Conservation (phyloP, 2,113 vertebrate genomes). For the Alaudala cheleensis region DNA sequence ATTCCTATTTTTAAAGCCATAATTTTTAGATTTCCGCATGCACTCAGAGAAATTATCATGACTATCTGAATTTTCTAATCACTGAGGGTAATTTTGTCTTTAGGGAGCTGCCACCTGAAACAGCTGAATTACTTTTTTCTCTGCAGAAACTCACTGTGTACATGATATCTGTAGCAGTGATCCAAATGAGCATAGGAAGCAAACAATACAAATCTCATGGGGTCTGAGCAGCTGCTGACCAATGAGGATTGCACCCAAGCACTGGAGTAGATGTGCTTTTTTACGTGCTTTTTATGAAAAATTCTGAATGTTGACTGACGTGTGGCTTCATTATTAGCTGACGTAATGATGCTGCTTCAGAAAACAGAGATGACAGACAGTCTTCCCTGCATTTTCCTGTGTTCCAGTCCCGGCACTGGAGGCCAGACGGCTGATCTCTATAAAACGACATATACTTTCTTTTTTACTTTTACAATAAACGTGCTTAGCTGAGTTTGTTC, state of each 20-base stretch:
- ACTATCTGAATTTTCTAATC: neutral
- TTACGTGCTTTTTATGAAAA: neutral
- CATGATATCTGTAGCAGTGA: neutral
- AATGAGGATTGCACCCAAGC: neutral
- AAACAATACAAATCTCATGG: neutral
- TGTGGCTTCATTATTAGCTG: neutral
- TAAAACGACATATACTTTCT: rapidly evolving
- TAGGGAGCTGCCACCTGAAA: neutral
- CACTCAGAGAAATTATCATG: neutral
- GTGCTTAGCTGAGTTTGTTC: neutral
- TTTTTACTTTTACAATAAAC: neutral
- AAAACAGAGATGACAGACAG: neutral
- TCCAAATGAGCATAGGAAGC: neutral
- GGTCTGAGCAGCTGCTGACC: slow-evolving; percentile 5
- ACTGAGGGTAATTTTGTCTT: neutral
- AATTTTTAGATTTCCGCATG: neutral
- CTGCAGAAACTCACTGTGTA: neutral
- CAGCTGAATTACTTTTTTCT: neutral
- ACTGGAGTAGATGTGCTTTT: neutral
- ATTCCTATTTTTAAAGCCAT: neutral
- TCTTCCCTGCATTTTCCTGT: neutral
- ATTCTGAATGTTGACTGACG: neutral
- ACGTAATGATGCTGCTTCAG: neutral
- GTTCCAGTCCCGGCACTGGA: neutral
- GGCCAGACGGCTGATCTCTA: neutral